Percentiles rank a stretch among this genome's conserved stretches.
These are phyloP conservation scores for Arizona elegans DNA, from an alignment of 2,113 vertebrate species.

Conservation along the genomic window DNA sequence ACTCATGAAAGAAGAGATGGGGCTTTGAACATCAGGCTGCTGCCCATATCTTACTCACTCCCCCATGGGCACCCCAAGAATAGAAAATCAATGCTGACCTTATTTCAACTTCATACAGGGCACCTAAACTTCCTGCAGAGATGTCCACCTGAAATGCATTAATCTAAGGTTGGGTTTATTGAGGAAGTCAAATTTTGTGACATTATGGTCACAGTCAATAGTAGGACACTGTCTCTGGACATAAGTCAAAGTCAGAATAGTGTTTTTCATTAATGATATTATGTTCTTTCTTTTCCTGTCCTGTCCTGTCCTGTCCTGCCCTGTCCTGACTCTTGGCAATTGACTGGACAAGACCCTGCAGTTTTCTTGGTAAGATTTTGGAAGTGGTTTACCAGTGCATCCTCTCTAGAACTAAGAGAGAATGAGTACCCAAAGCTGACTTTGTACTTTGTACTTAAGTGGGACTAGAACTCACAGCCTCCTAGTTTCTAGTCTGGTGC, in stretches of 20 bases:
- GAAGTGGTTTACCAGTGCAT: background rate
- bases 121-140: background rate
- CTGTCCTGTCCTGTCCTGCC: too few relatives aligned
- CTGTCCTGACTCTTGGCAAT: background rate
- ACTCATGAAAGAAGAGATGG: background rate
- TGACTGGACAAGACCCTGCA: background rate
- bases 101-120: background rate
- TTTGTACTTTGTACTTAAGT: background rate
- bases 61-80: background rate
- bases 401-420: background rate
- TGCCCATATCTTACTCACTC: background rate
- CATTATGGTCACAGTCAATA: background rate
- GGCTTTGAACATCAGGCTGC: background rate
- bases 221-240: background rate
- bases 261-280: background rate
- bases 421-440: background rate
- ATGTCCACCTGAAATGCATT: background rate
- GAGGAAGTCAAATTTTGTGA: background rate
- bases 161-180: background rate
- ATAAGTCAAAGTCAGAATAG: background rate
- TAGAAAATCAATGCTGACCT: background rate
- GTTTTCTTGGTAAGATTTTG: background rate
- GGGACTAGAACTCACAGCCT: background rate
- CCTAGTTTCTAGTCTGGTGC: background rate
- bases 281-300: background rate